Conservation (phyloP, 30 jellyfish, hydroid and myxozoan genomes). For the Rhopilema esculentum region DNA sequence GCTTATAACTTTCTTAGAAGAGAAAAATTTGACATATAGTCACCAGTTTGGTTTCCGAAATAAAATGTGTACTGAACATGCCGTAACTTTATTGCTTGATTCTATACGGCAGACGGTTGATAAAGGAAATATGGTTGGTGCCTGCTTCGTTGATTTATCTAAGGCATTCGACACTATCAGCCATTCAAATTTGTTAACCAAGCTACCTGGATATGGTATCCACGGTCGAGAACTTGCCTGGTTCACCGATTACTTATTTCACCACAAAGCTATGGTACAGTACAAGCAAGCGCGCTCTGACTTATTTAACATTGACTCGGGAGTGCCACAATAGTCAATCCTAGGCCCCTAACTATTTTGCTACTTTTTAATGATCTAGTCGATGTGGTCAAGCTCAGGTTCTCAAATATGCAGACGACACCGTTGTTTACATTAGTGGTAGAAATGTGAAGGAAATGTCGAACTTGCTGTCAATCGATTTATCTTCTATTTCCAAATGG, state of each 20-base stretch:
- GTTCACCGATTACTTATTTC: conserved; percentile 30
- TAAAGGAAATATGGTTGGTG: conserved; percentile 59
- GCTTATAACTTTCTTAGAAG: conserved; percentile 27
- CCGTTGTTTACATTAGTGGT: neutral
- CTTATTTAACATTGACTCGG: neutral
- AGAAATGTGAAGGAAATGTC: neutral
- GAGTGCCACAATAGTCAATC: conserved; percentile 49
- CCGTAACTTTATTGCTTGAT: conserved; percentile 36
- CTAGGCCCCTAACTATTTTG: conserved; percentile 46
- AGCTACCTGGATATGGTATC: conserved; percentile 15
- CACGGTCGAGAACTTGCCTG: conserved; percentile 35
- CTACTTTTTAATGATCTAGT: conserved; percentile 2
- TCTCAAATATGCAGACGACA: conserved; percentile 1
- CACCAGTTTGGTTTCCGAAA: conserved; percentile 21
- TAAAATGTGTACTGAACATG: conserved; percentile 30
- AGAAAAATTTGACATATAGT: conserved; percentile 6
- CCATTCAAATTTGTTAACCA: conserved; percentile 5
- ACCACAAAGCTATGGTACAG: neutral
- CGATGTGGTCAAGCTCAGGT: neutral
- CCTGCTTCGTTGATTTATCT: conserved; percentile 22
- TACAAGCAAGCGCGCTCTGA: neutral
- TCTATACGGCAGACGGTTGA: conserved; percentile 25
- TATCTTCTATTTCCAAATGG: neutral
- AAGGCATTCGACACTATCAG: too few relatives aligned
- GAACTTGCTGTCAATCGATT: neutral